Evolutionary conservation across 2,888 invertebrate genomes (phyloP).

Genomic region (Seladonia tumulorum): DNA sequence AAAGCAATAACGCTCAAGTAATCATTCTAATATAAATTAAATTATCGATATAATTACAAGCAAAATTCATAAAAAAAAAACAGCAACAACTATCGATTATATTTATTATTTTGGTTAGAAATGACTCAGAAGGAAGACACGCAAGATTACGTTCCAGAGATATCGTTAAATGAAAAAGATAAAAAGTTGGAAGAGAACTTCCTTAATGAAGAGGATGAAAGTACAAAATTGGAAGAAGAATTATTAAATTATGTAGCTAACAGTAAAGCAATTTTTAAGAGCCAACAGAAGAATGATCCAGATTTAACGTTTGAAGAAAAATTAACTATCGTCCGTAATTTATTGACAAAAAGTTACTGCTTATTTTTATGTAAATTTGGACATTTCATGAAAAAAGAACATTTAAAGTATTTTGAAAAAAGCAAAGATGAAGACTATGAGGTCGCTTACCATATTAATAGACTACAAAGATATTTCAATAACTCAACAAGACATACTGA

Average conservation of each 20-base stretch:
- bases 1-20: slow-evolving; percentile 5
- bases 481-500: slow-evolving; percentile 85
- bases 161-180: slow-evolving; percentile 35
- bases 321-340: slow-evolving; percentile 87
- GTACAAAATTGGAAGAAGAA: slow-evolving; percentile 85
- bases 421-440: slow-evolving; percentile 85
- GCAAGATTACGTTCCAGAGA: slow-evolving; percentile 16
- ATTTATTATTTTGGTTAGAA: slow-evolving; percentile 12
- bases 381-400: slow-evolving; percentile 88
- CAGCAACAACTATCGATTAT: background rate
- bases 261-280: slow-evolving; percentile 87
- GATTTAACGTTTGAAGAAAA: slow-evolving; percentile 90
- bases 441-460: slow-evolving; percentile 87
- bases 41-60: background rate
- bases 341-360: slow-evolving; percentile 88
- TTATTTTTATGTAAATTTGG: slow-evolving; percentile 93
- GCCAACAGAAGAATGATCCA: slow-evolving; percentile 92
- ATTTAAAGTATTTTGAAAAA: slow-evolving; percentile 89
- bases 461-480: slow-evolving; percentile 87
- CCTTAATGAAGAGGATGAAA: slow-evolving; percentile 9
- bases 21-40: background rate
- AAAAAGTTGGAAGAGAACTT: background rate
- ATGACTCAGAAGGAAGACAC: slow-evolving; percentile 46
- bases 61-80: background rate
- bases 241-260: slow-evolving; percentile 87